phyloP scores from a whole-genome alignment of 1,140 invertebrate species.

The Ganaspis sp. region DNA sequence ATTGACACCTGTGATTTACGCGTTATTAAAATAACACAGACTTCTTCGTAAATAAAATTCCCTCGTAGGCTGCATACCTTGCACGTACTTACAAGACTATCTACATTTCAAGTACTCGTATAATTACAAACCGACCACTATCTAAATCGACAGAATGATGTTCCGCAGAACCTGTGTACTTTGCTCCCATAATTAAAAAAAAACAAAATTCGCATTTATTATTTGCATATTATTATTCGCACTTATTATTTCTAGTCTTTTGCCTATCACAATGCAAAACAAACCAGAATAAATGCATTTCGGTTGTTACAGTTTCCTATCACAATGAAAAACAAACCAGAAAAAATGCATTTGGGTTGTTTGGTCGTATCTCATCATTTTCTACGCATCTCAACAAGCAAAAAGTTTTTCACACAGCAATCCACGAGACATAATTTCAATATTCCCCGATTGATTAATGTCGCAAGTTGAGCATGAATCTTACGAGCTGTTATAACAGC shows the following conservation, averaged over 20 bases:
- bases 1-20: constrained; percentile 22
- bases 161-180: neutral
- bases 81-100: constrained; percentile 1
- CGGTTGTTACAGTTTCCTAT: too few relatives aligned
- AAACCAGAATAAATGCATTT: too few relatives aligned
- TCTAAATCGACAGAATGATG: constrained; percentile 9
- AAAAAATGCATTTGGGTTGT: too few relatives aligned
- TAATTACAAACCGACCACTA: neutral
- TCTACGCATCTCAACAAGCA: neutral
- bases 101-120: neutral
- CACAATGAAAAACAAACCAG: too few relatives aligned
- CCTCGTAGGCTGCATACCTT: neutral
- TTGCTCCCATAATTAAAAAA: too few relatives aligned
- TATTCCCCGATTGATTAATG: neutral
- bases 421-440: constrained; percentile 1
- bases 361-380: too few relatives aligned
- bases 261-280: too few relatives aligned
- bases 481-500: neutral
- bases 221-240: too few relatives aligned
- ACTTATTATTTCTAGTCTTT: too few relatives aligned
- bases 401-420: neutral
- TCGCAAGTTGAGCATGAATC: neutral
- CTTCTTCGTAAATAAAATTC: neutral
- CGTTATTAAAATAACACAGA: constrained; percentile 20
- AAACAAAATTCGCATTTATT: too few relatives aligned